phyloP scores from a whole-genome alignment of 2,888 invertebrate genomes.

The Endotricha flammealis region DNA sequence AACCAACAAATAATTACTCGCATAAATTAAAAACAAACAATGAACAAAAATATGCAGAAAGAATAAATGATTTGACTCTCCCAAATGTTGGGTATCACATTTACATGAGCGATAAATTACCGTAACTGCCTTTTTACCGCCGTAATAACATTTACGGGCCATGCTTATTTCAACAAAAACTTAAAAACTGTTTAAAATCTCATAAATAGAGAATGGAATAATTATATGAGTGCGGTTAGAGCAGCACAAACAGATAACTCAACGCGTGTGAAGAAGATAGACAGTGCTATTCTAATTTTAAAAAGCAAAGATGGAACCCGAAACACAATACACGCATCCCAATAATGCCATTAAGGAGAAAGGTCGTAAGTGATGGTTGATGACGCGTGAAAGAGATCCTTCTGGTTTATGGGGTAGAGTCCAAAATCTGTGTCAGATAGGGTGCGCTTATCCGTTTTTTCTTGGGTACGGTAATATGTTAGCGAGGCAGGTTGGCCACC shows the following conservation, averaged over 20 bases:
- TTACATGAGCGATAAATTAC: conserved; percentile 68
- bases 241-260: conserved; percentile 28
- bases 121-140: conserved; percentile 69
- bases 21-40: conserved; percentile 25
- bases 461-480: conserved; percentile 54
- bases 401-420: conserved; percentile 53
- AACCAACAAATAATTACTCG: conserved; percentile 3
- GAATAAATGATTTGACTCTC: conserved; percentile 51
- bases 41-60: conserved; percentile 37
- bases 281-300: conserved; percentile 67
- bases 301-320: conserved; percentile 78
- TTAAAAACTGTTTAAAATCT: conserved; percentile 69
- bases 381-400: conserved; percentile 51
- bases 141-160: conserved; percentile 66
- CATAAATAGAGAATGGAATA: conserved; percentile 69
- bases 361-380: conserved; percentile 51
- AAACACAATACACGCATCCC: conserved; percentile 71
- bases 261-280: conserved; percentile 48
- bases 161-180: conserved; percentile 70
- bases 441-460: conserved; percentile 49
- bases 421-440: conserved; percentile 48
- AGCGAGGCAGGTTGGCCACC: conserved; percentile 72
- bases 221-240: conserved; percentile 65
- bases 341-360: conserved; percentile 50
- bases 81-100: conserved; percentile 52